Base-by-base conservation (phyloP, 1,140 invertebrate genomes). In the Lithobius niger region DNA sequence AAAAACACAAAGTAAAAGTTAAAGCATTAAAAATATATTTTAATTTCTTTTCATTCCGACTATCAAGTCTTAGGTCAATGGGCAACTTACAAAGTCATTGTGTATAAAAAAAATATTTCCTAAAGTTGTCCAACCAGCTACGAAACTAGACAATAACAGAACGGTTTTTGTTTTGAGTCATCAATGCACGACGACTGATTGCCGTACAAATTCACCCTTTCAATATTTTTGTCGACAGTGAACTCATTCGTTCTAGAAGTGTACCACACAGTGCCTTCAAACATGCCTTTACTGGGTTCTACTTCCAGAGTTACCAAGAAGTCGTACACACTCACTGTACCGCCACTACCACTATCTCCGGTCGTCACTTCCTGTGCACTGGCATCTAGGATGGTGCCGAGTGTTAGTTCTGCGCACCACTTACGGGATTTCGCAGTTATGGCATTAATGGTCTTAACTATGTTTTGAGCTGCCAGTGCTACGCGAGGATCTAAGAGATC, bases 131-230 rank as follows among this genome's bases (percentile, higher is more conserved):
- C n/a, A n/a, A n/a, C n/a, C n/a, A n/a, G n/a, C n/a, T n/a, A n/a
- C n/a, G n/a, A n/a, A n/a, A n/a, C n/a, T n/a, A n/a, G n/a, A n/a
- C 31, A 40, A 40, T 40, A 40, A 40, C 78, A 79, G 65, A 76
- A 79, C 51, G 76, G 76, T 56, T 75, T 76, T n/a, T 77, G 68
- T 16, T 66, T 64, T 28, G 71, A 72, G 55, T 75, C 69, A 21
- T 62, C 58, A 16, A 79, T 67, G 61, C 78, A 79, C 21, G 67
- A 63, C 44, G 74, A 74, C 57, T 76, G 70, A 1, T 68, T 69
- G 16, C 64, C 70, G 61, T 82, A 83, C 1, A 67, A 65, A 51
- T 82, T 79, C 25, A 82, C 67, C 22, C 82, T 70, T 59, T 79
- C 82, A 3, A 83, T 76, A 3, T 67, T 67, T 0, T 74, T 73